Evolutionary conservation across 2,888 invertebrate species (phyloP).

Genomic region (Clunio marinus): DNA sequence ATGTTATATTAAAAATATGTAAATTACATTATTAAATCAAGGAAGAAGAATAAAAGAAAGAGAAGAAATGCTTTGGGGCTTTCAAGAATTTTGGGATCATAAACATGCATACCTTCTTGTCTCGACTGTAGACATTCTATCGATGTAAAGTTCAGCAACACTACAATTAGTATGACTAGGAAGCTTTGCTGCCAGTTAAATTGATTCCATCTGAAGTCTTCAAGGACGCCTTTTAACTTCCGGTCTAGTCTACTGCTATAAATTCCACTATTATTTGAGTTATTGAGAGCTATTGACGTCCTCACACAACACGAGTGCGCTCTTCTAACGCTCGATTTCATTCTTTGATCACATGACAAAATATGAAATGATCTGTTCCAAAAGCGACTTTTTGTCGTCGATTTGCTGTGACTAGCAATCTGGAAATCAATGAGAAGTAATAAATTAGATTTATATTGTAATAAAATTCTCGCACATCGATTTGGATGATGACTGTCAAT

Average conservation of each 20-base stretch:
- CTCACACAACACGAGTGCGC: not conserved
- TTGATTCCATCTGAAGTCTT: not conserved
- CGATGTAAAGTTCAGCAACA: conserved; percentile 42
- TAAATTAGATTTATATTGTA: not conserved
- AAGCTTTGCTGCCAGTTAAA: conserved; percentile 26
- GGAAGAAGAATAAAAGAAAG: no score
- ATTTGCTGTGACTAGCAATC: conserved; percentile 34
- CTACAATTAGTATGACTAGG: conserved; percentile 25
- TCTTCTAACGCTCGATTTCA: not conserved
- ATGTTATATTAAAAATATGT: not conserved
- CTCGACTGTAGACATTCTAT: conserved; percentile 48
- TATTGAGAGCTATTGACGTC: not conserved
- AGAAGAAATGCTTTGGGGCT: no score
- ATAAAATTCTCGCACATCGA: no score
- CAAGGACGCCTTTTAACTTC: not conserved
- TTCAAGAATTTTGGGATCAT: not conserved
- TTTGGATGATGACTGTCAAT: no score
- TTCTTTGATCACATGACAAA: conserved; percentile 13
- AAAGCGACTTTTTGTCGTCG: conserved; percentile 31
- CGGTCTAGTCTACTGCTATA: conserved; percentile 29
- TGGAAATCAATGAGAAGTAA: conserved; percentile 5
- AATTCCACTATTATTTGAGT: conserved; percentile 3
- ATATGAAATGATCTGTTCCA: conserved; percentile 37
- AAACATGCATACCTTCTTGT: conserved; percentile 49
- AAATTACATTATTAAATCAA: not conserved